Percentiles rank a stretch among this genome's conserved stretches.
These are phyloP conservation scores for Crocuta crocuta DNA, from an alignment of 2,113 vertebrate genomes.

Conservation along the genomic window DNA sequence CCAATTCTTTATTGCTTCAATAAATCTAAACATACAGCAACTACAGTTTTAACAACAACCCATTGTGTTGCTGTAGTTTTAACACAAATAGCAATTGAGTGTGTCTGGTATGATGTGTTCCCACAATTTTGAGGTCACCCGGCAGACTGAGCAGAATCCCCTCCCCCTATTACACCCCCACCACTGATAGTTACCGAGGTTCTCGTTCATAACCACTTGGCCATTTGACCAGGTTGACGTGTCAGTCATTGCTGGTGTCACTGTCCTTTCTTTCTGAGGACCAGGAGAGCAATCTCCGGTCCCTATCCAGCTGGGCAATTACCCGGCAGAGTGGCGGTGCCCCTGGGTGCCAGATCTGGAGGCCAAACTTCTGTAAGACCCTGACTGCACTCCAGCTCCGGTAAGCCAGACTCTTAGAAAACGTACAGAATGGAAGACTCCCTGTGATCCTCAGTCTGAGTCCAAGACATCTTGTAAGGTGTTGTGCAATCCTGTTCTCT, in stretches of 20 bases:
- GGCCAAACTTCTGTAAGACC: not conserved
- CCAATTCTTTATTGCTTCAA: slow-evolving; percentile 65
- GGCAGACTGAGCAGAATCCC: not conserved
- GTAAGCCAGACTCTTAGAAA: not conserved
- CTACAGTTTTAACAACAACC: slow-evolving; percentile 30
- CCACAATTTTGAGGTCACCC: not conserved
- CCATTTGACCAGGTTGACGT: not conserved
- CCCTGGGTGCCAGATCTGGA: not conserved
- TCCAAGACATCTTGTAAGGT: slow-evolving; percentile 77
- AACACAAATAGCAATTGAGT: slow-evolving; percentile 11
- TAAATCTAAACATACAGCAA: slow-evolving; percentile 55
- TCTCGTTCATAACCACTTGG: not conserved
- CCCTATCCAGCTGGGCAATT: slow-evolving; percentile 41
- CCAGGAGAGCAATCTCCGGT: not conserved
- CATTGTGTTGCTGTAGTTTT: not conserved
- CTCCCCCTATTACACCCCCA: not conserved
- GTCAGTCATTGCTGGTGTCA: not conserved
- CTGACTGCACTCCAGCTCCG: not conserved
- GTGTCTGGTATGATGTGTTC: not conserved
- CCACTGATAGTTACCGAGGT: not conserved
- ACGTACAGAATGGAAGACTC: slow-evolving; percentile 80
- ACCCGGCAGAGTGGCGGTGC: not conserved
- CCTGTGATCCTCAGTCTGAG: slow-evolving; percentile 45
- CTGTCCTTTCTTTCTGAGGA: slow-evolving; percentile 13
- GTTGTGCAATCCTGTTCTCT: slow-evolving; percentile 31